phyloP scores from a whole-genome alignment of 2,797 vertebrate genomes.

The Pseudomugil gertrudae region DNA sequence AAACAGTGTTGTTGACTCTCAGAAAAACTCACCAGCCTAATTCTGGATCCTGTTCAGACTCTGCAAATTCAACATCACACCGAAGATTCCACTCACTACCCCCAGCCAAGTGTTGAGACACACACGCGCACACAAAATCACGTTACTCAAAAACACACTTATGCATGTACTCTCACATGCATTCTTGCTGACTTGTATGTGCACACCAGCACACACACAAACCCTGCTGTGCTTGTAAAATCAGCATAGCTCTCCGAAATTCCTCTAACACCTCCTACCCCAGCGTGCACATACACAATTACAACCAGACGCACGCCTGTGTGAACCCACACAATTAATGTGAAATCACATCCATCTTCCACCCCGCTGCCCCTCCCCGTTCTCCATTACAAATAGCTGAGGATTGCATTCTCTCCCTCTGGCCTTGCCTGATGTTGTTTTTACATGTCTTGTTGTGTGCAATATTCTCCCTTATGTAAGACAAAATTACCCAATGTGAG shows the following conservation, averaged over 20 bases:
- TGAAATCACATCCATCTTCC: constrained; percentile 76
- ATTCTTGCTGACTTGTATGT: constrained; percentile 46
- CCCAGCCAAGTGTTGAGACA: constrained; percentile 56
- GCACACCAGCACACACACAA: constrained; percentile 31
- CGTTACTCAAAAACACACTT: constrained; percentile 15
- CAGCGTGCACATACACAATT: constrained; percentile 50
- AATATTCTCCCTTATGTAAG: constrained; percentile 77
- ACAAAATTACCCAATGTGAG: constrained; percentile 75
- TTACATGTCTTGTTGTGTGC: constrained; percentile 80
- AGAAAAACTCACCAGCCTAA: constrained; percentile 37
- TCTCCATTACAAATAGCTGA: constrained; percentile 80
- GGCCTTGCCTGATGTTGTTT: constrained; percentile 79
- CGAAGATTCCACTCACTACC: constrained; percentile 60
- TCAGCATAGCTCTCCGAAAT: constrained; percentile 77
- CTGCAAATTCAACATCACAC: constrained; percentile 70
- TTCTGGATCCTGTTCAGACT: constrained; percentile 45
- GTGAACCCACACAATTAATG: constrained; percentile 78
- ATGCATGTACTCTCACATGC: constrained; percentile 30
- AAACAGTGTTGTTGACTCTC: constrained; percentile 37
- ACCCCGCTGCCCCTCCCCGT: constrained; percentile 55
- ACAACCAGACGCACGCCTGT: constrained; percentile 50
- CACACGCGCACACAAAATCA: constrained; percentile 15
- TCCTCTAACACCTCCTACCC: constrained; percentile 76
- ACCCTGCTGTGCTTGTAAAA: constrained; percentile 73
- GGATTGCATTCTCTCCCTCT: constrained; percentile 76